These are phyloP conservation scores for Anthopleura sola DNA, from an alignment of 64 coral and sea anemone genomes.

Conservation along the genomic window DNA sequence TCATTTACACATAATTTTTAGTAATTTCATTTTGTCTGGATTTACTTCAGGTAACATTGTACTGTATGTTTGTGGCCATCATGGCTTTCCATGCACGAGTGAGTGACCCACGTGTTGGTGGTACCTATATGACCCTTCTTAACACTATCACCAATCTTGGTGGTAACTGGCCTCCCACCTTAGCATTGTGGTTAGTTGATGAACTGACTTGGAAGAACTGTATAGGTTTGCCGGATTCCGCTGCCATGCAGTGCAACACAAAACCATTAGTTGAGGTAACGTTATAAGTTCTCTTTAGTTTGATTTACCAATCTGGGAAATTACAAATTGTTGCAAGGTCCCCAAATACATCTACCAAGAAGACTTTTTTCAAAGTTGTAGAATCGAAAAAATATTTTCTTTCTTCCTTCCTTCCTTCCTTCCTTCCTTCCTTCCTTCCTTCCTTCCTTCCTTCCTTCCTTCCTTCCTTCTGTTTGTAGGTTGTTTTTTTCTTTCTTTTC, in stretches of 20 bases:
- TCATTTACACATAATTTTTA: too few relatives aligned
- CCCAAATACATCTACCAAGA: not conserved
- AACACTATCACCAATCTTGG: constrained; percentile 90
- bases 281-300: not conserved
- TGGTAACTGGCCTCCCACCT: constrained; percentile 79
- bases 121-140: constrained; percentile 92
- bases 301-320: too few relatives aligned
- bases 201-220: constrained; percentile 81
- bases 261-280: constrained; percentile 31
- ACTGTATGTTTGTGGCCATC: constrained; percentile 89
- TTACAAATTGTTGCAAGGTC: too few relatives aligned
- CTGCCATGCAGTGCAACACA: constrained; percentile 10
- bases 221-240: constrained; percentile 31
- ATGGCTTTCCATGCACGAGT: constrained; percentile 87
- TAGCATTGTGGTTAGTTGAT: constrained; percentile 89
- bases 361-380: not conserved
- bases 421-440: not conserved
- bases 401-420: not conserved
- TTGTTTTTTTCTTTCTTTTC: not conserved
- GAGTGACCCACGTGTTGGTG: constrained; percentile 91
- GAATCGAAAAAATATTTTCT: too few relatives aligned
- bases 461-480: too few relatives aligned
- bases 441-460: not conserved
- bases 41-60: constrained; percentile 70
- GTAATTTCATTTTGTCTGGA: not conserved